Evolutionary conservation across 2,113 vertebrate genomes (phyloP), one percentile per base, ranked within the genome.

Genomic region (Campylomormyrus tamandua): DNA sequence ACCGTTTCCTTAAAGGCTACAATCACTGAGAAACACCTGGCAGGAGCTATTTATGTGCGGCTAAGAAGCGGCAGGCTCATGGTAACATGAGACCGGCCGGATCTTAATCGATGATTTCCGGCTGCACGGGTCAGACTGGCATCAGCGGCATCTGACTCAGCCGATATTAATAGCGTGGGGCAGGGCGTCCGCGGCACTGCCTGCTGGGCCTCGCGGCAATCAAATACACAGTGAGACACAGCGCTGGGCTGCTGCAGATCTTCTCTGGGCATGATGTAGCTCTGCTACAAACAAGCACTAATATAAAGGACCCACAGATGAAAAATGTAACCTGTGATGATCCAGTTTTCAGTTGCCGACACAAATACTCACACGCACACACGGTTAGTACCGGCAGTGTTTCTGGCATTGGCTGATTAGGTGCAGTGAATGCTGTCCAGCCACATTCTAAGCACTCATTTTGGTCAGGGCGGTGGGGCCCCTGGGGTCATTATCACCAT

Each of bases 131-230:
- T 91, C 52, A 31, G 88, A 77, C 89, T 90, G 1, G 88, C 50
- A 21, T 42, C 66, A 52, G 80, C 24, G 53, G 77, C 83, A 84
- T 90, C 87, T 87, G 89, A 93, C 90, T 87, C 89, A 66, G 80
- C 83, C 85, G 92, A 92, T 94, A 94, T 93, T 94, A 93, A 93
- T 93, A 95, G 80, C 62, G 91, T 90, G 19, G 39, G 87, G 87
- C 91, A 87, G 74, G 50, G 66, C 53, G 66, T 90, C 88, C 27
- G 39, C 62, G 8, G 58, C 83, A 21, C 58, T 88, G 91, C 80
- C 66, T 87, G 90, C 45, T 66, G 85, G 88, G 49, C 86, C 83
- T 85, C 9, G 89, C 15, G 39, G 15, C 39, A 77, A 87, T 52
- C 35, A 19, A 46, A 7, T 5, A 39, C 27, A 52, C 3, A 15